A percentile compares a stretch with the other conserved stretches of the same genome.
phyloP scores from a whole-genome alignment of 92 coral and sea anemone species.

The Muricea muricata region DNA sequence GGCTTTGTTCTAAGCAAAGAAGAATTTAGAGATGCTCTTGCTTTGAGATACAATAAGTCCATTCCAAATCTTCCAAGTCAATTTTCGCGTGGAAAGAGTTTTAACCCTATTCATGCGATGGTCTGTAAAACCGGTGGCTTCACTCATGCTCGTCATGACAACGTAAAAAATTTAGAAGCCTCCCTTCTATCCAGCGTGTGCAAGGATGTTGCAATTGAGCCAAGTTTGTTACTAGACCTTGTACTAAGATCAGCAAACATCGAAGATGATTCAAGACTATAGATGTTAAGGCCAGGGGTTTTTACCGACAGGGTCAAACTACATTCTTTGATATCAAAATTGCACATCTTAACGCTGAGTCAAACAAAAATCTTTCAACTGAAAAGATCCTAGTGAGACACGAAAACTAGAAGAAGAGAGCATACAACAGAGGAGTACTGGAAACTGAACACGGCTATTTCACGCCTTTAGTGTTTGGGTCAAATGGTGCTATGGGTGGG shows the following conservation, averaged over 20 bases:
- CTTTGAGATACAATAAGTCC: too few species aligned
- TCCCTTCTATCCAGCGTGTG: background rate
- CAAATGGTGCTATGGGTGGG: background rate
- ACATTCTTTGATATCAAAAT: background rate
- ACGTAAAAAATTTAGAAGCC: background rate
- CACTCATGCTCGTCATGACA: background rate
- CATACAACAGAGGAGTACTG: background rate
- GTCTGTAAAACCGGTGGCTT: background rate
- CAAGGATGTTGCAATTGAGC: background rate
- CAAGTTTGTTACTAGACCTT: too few species aligned
- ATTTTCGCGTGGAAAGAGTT: too few species aligned
- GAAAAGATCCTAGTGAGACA: background rate
- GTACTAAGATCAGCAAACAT: background rate
- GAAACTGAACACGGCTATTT: background rate
- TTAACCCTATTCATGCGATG: too few species aligned
- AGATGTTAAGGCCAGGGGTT: background rate
- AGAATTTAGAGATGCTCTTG: too few species aligned
- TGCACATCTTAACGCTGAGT: background rate
- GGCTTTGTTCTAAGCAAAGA: background rate
- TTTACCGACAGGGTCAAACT: too few species aligned
- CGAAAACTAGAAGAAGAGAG: constrained; percentile 19
- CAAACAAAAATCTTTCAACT: background rate
- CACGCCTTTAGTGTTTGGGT: background rate
- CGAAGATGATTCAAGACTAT: background rate
- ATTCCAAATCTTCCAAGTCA: background rate